Evolutionary conservation across 2,888 invertebrate genomes (phyloP).

Genomic region (Pseudoips prasinana): DNA sequence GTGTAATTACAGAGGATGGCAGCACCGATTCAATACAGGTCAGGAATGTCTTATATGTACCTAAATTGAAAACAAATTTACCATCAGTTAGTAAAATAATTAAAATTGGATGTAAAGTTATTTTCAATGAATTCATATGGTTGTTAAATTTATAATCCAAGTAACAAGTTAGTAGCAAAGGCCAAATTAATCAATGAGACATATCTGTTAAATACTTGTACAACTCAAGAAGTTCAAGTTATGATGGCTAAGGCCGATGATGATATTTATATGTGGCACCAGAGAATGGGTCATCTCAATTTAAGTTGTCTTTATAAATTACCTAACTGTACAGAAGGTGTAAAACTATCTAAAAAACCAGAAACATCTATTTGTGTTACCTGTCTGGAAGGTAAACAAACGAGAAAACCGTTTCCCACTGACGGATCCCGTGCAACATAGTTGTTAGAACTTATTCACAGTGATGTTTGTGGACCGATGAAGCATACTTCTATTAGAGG

Average conservation of each 20-base stretch:
- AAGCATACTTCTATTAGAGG: too few species aligned
- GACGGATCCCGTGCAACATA: neutral
- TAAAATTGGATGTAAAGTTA: slow-evolving; percentile 15
- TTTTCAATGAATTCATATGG: neutral
- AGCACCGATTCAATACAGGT: slow-evolving; percentile 13
- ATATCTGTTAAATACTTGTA: neutral
- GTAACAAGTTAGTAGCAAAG: too few species aligned
- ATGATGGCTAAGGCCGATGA: too few species aligned
- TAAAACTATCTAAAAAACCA: neutral
- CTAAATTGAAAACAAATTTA: too few species aligned
- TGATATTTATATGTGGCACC: too few species aligned
- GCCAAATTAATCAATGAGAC: too few species aligned
- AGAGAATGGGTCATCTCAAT: too few species aligned
- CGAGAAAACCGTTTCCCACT: neutral
- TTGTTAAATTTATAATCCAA: too few species aligned
- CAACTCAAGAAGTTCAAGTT: neutral
- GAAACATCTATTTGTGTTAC: neutral
- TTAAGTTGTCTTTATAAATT: neutral
- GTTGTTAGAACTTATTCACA: neutral
- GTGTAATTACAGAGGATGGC: slow-evolving; percentile 5
- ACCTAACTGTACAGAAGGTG: neutral
- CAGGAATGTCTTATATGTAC: too few species aligned
- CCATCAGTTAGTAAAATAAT: too few species aligned
- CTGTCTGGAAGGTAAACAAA: neutral
- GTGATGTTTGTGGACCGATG: too few species aligned